These are phyloP conservation scores for Silurus meridionalis DNA, from an alignment of 2,113 vertebrate genomes.

Conservation along the genomic window DNA sequence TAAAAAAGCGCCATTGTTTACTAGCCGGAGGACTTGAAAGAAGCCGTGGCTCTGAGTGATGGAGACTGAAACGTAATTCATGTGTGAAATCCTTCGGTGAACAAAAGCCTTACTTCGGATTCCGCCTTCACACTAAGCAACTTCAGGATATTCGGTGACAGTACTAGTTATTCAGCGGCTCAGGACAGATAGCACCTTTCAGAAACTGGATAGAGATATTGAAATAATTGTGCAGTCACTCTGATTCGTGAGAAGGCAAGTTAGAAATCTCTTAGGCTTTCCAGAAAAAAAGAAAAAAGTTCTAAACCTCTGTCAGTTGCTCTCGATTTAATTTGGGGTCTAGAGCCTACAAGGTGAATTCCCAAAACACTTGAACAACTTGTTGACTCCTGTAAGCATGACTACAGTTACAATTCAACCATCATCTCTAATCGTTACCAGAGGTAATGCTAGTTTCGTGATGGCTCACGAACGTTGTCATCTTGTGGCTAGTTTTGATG, in stretches of 20 bases:
- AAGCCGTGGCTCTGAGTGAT: conserved; percentile 2
- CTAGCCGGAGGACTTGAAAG: conserved; percentile 17
- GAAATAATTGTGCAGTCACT: not conserved
- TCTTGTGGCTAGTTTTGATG: not conserved
- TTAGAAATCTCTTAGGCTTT: not conserved
- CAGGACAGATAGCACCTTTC: not conserved
- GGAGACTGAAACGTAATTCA: conserved; percentile 22
- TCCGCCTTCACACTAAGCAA: conserved; percentile 7
- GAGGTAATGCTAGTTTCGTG: not conserved
- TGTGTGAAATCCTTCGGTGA: not conserved
- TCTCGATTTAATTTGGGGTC: not conserved
- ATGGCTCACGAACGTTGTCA: not conserved
- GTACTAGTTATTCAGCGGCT: no score
- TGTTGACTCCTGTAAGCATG: not conserved
- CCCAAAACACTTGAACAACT: not conserved
- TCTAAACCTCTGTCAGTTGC: not conserved
- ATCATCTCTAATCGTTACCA: not conserved
- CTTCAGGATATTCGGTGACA: not conserved
- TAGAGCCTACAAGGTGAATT: not conserved
- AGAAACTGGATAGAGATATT: not conserved
- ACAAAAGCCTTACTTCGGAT: conserved; percentile 14
- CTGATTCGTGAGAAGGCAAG: not conserved
- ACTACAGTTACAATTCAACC: not conserved
- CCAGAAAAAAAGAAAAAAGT: not conserved
- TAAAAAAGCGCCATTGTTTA: conserved; percentile 21